Percentiles rank a stretch among this genome's conserved stretches.
Evolutionary conservation across 2,797 vertebrate genomes (phyloP).

Genomic region (Macropodus opercularis): DNA sequence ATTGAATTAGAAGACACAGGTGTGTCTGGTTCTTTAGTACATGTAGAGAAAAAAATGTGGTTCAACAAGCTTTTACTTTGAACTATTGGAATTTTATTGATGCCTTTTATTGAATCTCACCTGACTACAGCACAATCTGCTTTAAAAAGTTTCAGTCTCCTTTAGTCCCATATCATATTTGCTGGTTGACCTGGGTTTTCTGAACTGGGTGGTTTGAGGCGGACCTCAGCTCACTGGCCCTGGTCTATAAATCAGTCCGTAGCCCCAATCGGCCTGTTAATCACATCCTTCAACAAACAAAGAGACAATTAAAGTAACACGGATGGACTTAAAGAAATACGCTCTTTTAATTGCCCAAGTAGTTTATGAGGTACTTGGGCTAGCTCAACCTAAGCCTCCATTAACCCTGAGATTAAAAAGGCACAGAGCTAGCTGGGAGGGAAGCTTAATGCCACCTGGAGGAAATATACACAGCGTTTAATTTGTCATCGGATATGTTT

Average conservation of each 20-base stretch:
- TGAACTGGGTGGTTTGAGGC: conserved; percentile 65
- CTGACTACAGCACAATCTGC: no score
- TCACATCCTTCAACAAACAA: conserved; percentile 65
- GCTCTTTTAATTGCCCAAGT: conserved; percentile 69
- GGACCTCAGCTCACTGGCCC: conserved; percentile 54
- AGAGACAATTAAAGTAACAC: conserved; percentile 69
- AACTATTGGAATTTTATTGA: no score
- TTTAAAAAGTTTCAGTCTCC: conserved; percentile 32
- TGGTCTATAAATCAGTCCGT: conserved; percentile 67
- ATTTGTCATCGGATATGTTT: background rate
- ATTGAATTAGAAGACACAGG: background rate
- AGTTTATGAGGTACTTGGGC: conserved; percentile 66
- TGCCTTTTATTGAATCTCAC: no score
- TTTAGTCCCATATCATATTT: conserved; percentile 46
- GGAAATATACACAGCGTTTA: conserved; percentile 5
- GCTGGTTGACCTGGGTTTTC: conserved; percentile 46
- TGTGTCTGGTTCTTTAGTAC: no score
- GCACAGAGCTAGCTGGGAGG: background rate
- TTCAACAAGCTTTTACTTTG: no score
- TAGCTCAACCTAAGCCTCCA: conserved; percentile 49
- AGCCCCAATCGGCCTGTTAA: conserved; percentile 58
- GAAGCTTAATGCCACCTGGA: conserved; percentile 10
- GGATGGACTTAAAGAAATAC: conserved; percentile 58
- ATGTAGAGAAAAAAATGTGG: no score
- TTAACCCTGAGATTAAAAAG: conserved; percentile 60